Evolutionary conservation across 30 jellyfish, hydroid and myxozoan genomes (phyloP).

Genomic region (Hydra vulgaris): DNA sequence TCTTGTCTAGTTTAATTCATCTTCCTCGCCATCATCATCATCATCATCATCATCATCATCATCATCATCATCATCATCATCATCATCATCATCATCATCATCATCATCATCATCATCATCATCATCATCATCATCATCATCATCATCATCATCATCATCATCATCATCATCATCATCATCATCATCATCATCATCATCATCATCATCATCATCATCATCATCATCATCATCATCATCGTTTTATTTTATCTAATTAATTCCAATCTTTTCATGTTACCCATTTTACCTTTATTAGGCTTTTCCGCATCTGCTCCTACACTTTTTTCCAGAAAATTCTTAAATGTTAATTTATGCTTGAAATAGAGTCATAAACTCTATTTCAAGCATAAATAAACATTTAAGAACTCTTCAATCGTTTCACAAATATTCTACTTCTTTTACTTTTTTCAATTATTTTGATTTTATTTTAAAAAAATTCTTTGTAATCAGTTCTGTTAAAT

Average conservation of each 20-base stretch:
- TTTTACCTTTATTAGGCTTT: not conserved
- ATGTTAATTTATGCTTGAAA: too few species aligned
- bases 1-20: too few species aligned
- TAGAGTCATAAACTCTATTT: too few species aligned
- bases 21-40: constrained; percentile 7
- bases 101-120: constrained; percentile 5
- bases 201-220: constrained; percentile 3
- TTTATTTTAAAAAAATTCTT: too few species aligned
- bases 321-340: too few species aligned
- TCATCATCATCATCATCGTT: constrained; percentile 7
- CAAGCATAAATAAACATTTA: too few species aligned
- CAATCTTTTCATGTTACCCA: not conserved
- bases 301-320: constrained; percentile 5
- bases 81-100: constrained; percentile 4
- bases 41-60: not conserved
- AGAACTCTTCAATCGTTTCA: too few species aligned
- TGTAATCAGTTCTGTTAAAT: too few species aligned
- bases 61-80: constrained; percentile 3
- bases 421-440: too few species aligned
- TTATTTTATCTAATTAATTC: not conserved
- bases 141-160: constrained; percentile 4
- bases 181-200: constrained; percentile 1
- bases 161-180: constrained; percentile 1
- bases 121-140: not conserved
- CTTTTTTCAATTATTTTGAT: too few species aligned